phyloP scores from a whole-genome alignment of 2,888 invertebrate genomes.

The Chydorus sphaericus region DNA sequence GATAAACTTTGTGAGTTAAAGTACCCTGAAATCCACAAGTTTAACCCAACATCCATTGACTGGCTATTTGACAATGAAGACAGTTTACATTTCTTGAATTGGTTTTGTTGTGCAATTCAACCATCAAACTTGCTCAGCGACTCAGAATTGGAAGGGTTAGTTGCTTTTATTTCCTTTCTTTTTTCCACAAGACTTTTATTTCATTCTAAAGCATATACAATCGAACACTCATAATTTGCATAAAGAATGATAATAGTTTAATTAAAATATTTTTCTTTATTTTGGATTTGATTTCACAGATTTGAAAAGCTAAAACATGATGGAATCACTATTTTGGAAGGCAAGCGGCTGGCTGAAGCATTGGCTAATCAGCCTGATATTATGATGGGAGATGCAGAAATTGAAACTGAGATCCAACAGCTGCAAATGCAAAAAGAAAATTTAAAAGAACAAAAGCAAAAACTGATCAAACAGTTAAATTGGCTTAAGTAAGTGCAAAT shows the following conservation, averaged over 20 bases:
- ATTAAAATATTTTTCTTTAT: neutral
- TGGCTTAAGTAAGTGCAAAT: neutral
- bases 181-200: too few relatives aligned
- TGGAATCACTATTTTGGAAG: neutral
- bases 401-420: neutral
- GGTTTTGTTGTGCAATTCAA: neutral
- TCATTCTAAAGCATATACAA: too few relatives aligned
- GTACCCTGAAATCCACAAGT: neutral
- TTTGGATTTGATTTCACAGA: neutral
- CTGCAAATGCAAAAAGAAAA: neutral
- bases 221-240: too few relatives aligned
- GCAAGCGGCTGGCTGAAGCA: neutral
- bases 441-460: neutral
- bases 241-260: too few relatives aligned
- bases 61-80: conserved; percentile 3
- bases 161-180: neutral
- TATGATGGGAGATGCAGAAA: neutral
- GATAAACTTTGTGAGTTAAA: neutral
- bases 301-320: neutral
- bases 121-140: neutral
- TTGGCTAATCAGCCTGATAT: neutral
- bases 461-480: neutral
- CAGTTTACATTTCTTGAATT: neutral
- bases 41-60: neutral
- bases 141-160: neutral